Evolutionary conservation across 92 coral and sea anemone species (phyloP).

Genomic region (Phymanthus crucifer): DNA sequence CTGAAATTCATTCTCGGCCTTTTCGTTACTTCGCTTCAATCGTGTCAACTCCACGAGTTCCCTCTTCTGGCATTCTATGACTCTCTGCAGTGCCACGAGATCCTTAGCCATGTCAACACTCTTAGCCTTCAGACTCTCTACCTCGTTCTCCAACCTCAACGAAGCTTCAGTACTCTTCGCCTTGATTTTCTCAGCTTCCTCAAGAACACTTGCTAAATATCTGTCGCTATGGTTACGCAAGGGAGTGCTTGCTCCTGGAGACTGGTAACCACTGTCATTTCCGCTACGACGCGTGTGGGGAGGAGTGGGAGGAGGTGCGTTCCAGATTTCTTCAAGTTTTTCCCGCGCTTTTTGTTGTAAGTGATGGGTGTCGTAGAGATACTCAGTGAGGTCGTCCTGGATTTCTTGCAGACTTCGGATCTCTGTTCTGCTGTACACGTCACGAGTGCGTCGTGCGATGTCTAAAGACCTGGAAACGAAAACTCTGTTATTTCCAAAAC

Average conservation of each 20-base stretch:
- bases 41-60: constrained; percentile 55
- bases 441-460: constrained; percentile 41
- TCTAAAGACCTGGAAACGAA: constrained; percentile 30
- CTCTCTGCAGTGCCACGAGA: constrained; percentile 64
- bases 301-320: not conserved
- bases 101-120: constrained; percentile 80
- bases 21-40: constrained; percentile 49
- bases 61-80: constrained; percentile 65
- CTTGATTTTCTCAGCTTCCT: constrained; percentile 68
- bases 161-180: constrained; percentile 53
- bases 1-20: constrained; percentile 24
- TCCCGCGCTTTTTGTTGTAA: constrained; percentile 52
- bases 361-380: constrained; percentile 55
- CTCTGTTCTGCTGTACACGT: constrained; percentile 28
- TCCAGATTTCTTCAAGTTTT: constrained; percentile 34
- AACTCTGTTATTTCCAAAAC: too few species aligned
- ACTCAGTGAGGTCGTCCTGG: constrained; percentile 53
- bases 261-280: constrained; percentile 30
- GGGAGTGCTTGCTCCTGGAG: constrained; percentile 18
- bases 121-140: constrained; percentile 54
- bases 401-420: constrained; percentile 58
- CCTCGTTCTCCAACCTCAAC: constrained; percentile 67
- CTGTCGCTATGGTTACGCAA: constrained; percentile 12
- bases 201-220: constrained; percentile 37
- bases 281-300: constrained; percentile 5